Conservation (phyloP, 2,113 vertebrate genomes). For the Lophura nycthemera region DNA sequence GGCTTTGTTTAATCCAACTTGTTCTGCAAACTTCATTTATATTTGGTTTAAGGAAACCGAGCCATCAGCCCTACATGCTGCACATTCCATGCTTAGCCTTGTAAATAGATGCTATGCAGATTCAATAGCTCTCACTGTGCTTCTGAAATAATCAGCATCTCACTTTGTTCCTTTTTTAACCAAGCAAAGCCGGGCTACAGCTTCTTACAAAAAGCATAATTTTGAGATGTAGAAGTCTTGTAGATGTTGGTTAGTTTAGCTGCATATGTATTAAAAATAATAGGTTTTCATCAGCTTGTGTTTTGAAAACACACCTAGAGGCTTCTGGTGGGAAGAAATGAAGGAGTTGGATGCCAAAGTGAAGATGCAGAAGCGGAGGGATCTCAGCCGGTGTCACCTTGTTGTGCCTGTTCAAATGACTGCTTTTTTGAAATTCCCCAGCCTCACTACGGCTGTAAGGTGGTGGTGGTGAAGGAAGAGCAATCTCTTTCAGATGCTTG, state of each 20-base stretch:
- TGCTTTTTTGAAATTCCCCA: not conserved
- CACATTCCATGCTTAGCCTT: not conserved
- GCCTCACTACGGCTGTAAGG: not conserved
- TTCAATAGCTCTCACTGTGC: not conserved
- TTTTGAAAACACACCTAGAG: not conserved
- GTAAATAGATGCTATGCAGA: not conserved
- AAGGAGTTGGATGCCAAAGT: not conserved
- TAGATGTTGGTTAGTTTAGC: not conserved
- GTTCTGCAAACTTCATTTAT: not conserved
- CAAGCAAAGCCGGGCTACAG: not conserved
- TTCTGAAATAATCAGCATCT: not conserved
- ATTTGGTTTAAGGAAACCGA: slow-evolving; percentile 15
- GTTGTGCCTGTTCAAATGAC: not conserved
- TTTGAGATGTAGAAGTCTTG: not conserved
- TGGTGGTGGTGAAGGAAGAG: not conserved
- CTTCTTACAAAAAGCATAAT: not conserved
- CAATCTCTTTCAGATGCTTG: not conserved
- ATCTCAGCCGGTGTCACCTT: not conserved
- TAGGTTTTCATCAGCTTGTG: not conserved
- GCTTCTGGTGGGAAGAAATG: slow-evolving; percentile 18
- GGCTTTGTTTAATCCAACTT: slow-evolving; percentile 34
- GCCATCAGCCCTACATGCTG: not conserved
- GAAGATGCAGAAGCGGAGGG: not conserved
- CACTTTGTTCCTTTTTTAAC: not conserved
- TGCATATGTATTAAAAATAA: not conserved